Evolutionary conservation across 2,113 vertebrate genomes (phyloP), one percentile per base, ranked within the genome.

Genomic region (Syngnathus typhle): DNA sequence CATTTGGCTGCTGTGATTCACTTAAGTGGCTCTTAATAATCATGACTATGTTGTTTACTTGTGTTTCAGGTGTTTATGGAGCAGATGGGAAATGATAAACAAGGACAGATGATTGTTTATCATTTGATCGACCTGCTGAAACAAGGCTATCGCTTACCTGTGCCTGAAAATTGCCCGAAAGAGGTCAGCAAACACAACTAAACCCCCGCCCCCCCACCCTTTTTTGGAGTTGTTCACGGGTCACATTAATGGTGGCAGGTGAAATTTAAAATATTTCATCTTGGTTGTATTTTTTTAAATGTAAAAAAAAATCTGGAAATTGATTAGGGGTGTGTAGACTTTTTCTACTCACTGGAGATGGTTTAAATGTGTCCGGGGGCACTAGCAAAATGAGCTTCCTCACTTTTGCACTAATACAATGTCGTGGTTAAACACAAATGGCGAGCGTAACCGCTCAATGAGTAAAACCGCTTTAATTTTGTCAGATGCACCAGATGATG

Each of bases 71-170:
- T 98, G 82, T 98, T 98, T 79, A 97, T 99, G 96, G 92, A 94
- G 54, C 94, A 94, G 91, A 98, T 99, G 89, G 97, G 97, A 18
- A 93, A 92, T 69, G 96, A 98, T 80, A 99, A 98, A 79, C 97
- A 99, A 84, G 96, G 96, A 32, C 97, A 98, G 87, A 98, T 99
- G 97, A 98, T 98, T 51, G 96, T 98, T 7, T 98, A 96, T 84
- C 95, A 98, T 82, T 91, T 98, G 80, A 95, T 97, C 75, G 94
- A 96, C 68, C 93, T 99, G 77, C 88, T 99, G 66, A 97, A 95
- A 77, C 91, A 88, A n/a, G 94, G 92, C 47, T 94, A 92, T 64
- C 91, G 96, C 73, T 81, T 99, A 6, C 94, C 94, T 0, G 88
- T 91, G 69, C 96, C 96, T 11, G 91, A 94, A 6, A 90, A 87